These are phyloP conservation scores for Chlorodrepanis virens DNA, from an alignment of 2,113 vertebrate genomes.

Conservation along the genomic window DNA sequence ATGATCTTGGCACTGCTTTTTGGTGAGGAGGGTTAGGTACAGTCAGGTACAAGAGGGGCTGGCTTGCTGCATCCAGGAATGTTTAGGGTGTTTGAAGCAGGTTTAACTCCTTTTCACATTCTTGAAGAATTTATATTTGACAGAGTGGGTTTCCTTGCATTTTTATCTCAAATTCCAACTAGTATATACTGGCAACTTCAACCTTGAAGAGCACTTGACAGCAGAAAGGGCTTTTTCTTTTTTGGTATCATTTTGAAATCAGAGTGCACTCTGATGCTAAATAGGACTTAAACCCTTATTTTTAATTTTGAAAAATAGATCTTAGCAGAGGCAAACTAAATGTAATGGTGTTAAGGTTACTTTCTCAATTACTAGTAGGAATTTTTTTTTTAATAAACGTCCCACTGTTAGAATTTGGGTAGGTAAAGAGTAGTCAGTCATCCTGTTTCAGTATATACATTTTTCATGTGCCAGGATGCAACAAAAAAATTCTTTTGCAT, in stretches of 20 bases:
- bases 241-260: conserved; percentile 49
- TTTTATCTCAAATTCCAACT: conserved; percentile 33
- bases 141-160: conserved; percentile 29
- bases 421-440: conserved; percentile 50
- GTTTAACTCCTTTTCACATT: conserved; percentile 52
- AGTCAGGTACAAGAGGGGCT: conserved; percentile 14
- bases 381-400: neutral
- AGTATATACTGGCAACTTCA: neutral
- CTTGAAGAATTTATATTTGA: conserved; percentile 37
- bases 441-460: conserved; percentile 61
- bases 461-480: conserved; percentile 64
- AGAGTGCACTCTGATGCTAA: conserved; percentile 43
- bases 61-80: conserved; percentile 26
- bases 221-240: conserved; percentile 55
- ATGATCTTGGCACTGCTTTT: neutral
- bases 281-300: conserved; percentile 46
- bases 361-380: conserved; percentile 17
- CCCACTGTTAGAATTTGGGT: conserved; percentile 49
- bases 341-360: conserved; percentile 43
- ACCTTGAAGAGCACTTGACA: conserved; percentile 29
- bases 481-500: conserved; percentile 75
- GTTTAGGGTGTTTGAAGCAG: conserved; percentile 27
- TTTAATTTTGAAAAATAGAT: conserved; percentile 57
- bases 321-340: conserved; percentile 58
- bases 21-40: conserved; percentile 10